A percentile compares a stretch with the other conserved stretches of the same genome.
These are phyloP conservation scores for Drosophila prosaltans DNA, from an alignment of 1,140 invertebrate genomes.

Conservation along the genomic window DNA sequence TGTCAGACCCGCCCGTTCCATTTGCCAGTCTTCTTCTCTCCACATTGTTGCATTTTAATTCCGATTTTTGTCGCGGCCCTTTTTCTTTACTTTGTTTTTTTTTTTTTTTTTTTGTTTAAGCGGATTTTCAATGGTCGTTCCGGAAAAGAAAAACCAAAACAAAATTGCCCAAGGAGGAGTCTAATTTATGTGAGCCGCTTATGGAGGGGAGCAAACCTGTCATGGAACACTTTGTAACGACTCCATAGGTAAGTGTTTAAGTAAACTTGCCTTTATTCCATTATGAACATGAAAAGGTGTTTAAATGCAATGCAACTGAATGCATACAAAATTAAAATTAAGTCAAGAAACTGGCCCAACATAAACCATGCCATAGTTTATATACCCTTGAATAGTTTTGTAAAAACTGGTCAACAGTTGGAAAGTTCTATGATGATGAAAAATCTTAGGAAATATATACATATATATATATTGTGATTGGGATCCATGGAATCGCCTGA, in stretches of 20 bases:
- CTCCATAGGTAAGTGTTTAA: constrained; percentile 8
- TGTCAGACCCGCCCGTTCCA: not conserved
- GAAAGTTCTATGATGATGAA: too few relatives aligned
- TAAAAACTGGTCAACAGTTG: too few relatives aligned
- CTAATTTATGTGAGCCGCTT: constrained; percentile 76
- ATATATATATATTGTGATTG: too few relatives aligned
- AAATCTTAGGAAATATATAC: too few relatives aligned
- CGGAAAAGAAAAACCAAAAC: constrained; percentile 52
- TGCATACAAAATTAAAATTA: not conserved
- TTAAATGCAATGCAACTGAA: not conserved
- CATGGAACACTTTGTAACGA: constrained; percentile 7
- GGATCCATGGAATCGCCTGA: too few relatives aligned
- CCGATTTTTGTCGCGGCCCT: constrained; percentile 58
- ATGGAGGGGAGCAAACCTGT: constrained; percentile 28
- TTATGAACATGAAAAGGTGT: constrained; percentile 5
- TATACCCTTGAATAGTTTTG: too few relatives aligned
- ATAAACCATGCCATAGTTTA: too few relatives aligned
- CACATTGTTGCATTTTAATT: constrained; percentile 67
- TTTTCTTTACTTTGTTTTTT: constrained; percentile 1
- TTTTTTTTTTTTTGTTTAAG: constrained; percentile 46
- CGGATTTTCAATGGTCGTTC: constrained; percentile 63
- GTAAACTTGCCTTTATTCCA: constrained; percentile 3
- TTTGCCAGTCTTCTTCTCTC: not conserved
- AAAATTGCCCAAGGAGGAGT: constrained; percentile 59
- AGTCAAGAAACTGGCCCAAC: not conserved